Base-by-base conservation (phyloP, 2,797 vertebrate species). In the Bradypodion ventrale region DNA sequence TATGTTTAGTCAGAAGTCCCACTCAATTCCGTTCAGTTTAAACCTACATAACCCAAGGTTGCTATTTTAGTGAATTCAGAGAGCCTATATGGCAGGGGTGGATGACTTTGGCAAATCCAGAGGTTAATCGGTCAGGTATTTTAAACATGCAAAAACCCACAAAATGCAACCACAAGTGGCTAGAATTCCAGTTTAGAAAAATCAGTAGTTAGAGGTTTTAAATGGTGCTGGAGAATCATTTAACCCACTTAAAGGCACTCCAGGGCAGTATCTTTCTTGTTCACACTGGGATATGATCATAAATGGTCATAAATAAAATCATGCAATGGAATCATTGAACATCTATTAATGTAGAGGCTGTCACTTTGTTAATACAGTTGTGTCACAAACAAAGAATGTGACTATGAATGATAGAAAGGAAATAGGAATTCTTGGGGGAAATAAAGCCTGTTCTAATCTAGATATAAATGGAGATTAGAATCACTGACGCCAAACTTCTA, bases 371-470 rank as follows among this genome's bases (percentile, higher is more conserved):
- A 65, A 23, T 56, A 76, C 7, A n/a, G 35, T 42, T 62, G 75
- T 60, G 44, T 60, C 52, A 72, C 29, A 15, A 40, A 85, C 12
- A 87, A 78, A 82, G 25, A 5, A 42, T 66, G 83, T 85, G 23
- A 35, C 27, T 79, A 46, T 7, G 8, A 65, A 37, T 85, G 15
- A 4, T 7, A 70, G 44, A 75, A 80, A 80, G 65, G 3, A 85
- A 83, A 12, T 2, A 83, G 63, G 8, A 80, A 87, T 6, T n/a
- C 12, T 65, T 7, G 76, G n/a, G 49, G 59, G 81, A 86, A 81
- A 15, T 5, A 7, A 62, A 69, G 78, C 56, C 75, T 73, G 89
- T 40, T 3, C 40, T 80, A 81, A 85, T 75, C 78, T 81, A 32
- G 77, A 44, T 59, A 21, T 0, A 46, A 52, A 76, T 80, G 72